phyloP scores from a whole-genome alignment of 2,113 vertebrate species.

The Asarcornis scutulata region DNA sequence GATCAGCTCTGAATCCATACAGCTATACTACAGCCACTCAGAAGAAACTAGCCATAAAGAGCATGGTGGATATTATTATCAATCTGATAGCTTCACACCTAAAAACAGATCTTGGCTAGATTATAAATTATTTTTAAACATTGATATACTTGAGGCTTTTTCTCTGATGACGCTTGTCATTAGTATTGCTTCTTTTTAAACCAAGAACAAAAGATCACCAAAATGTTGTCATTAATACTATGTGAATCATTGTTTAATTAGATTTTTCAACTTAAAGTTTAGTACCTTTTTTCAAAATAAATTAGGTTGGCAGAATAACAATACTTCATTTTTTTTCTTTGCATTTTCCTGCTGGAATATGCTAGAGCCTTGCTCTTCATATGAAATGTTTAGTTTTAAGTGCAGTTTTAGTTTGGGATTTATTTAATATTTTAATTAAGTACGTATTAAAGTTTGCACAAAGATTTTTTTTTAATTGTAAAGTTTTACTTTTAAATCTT shows the following conservation, averaged over 20 bases:
- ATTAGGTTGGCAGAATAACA: neutral
- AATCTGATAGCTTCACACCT: neutral
- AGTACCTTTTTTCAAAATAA: neutral
- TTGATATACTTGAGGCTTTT: neutral
- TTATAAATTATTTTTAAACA: neutral
- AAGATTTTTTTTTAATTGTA: neutral
- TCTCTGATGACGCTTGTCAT: neutral
- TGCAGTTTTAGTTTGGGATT: neutral
- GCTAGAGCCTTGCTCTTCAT: too few species aligned
- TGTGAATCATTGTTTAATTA: neutral
- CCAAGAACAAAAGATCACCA: neutral
- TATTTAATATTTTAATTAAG: neutral
- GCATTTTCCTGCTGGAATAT: neutral
- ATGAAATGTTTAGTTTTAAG: neutral
- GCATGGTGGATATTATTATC: neutral
- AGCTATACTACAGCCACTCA: neutral
- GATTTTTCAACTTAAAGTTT: neutral
- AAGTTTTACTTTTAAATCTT: neutral
- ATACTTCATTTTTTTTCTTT: neutral
- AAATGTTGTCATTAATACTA: neutral
- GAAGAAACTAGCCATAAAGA: neutral
- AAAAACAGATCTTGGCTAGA: neutral
- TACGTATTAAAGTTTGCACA: neutral
- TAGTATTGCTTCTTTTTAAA: neutral
- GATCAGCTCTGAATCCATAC: neutral